Conservation (phyloP, 2,888 invertebrate genomes). For the Polia nebulosa region DNA sequence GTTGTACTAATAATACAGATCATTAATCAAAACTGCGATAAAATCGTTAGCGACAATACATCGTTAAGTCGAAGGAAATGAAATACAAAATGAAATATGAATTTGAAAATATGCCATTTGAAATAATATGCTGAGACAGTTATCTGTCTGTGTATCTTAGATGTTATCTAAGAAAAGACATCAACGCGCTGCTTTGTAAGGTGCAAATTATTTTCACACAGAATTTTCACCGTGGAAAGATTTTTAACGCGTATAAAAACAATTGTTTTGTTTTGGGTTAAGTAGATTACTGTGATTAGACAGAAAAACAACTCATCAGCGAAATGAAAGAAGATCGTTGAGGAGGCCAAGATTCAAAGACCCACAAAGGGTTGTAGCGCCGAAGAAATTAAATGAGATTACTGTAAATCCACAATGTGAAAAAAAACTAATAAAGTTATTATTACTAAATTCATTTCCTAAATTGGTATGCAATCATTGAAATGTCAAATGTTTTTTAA, state of each 20-base stretch:
- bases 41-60: constrained; percentile 65
- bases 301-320: too few relatives aligned
- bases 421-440: background rate
- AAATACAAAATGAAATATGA: constrained; percentile 42
- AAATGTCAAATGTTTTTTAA: constrained; percentile 35
- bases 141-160: constrained; percentile 37
- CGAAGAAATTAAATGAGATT: too few relatives aligned
- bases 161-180: constrained; percentile 67
- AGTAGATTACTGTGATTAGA: background rate
- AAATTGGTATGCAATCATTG: constrained; percentile 19
- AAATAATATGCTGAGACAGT: constrained; percentile 31
- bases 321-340: too few relatives aligned
- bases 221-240: constrained; percentile 10
- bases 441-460: background rate
- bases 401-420: too few relatives aligned
- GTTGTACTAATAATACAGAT: constrained; percentile 55
- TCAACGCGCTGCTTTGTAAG: constrained; percentile 60
- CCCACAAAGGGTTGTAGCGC: too few relatives aligned
- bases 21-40: constrained; percentile 65
- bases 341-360: too few relatives aligned
- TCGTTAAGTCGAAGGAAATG: constrained; percentile 58
- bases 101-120: constrained; percentile 36
- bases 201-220: constrained; percentile 18
- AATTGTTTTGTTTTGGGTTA: constrained; percentile 4
- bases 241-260: background rate